These are phyloP conservation scores for Dissostichus mawsoni DNA, from an alignment of 2,113 vertebrate species.

Conservation along the genomic window DNA sequence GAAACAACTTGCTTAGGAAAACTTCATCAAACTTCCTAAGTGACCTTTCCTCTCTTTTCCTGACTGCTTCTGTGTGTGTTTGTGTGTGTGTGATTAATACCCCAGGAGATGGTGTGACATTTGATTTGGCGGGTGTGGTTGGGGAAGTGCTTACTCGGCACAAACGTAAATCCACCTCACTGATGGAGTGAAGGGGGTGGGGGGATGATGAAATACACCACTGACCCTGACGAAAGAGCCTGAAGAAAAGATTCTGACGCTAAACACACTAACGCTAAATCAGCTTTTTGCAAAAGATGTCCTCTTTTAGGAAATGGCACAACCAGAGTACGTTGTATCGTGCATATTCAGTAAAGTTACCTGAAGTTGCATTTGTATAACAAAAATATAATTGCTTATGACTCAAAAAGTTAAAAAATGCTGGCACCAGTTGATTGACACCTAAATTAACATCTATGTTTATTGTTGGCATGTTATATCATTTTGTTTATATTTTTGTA, in stretches of 20 bases:
- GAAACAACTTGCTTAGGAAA: conserved; percentile 9
- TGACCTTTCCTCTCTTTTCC: conserved; percentile 46
- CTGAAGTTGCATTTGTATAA: neutral
- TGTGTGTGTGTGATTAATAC: conserved; percentile 75
- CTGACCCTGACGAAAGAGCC: conserved; percentile 39
- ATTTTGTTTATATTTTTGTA: too few species aligned
- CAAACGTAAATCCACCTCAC: conserved; percentile 75
- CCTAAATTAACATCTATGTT: neutral
- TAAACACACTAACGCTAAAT: conserved; percentile 15
- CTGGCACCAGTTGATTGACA: too few species aligned
- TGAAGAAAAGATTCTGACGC: neutral
- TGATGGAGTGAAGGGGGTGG: conserved; percentile 27
- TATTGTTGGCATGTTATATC: too few species aligned
- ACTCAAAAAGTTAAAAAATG: too few species aligned
- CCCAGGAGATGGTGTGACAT: conserved; percentile 77
- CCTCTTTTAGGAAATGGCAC: neutral
- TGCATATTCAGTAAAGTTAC: neutral
- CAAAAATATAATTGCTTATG: too few species aligned
- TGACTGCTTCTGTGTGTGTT: conserved; percentile 2
- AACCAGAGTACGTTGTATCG: neutral
- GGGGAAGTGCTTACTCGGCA: conserved; percentile 58
- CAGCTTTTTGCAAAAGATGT: neutral
- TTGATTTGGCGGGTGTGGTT: conserved; percentile 75
- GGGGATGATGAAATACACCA: conserved; percentile 55
- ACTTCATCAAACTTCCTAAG: neutral